A percentile compares a stretch with the other conserved stretches of the same genome.
These are phyloP conservation scores for Agrotis segetum DNA, from an alignment of 2,888 invertebrate genomes.

Conservation along the genomic window DNA sequence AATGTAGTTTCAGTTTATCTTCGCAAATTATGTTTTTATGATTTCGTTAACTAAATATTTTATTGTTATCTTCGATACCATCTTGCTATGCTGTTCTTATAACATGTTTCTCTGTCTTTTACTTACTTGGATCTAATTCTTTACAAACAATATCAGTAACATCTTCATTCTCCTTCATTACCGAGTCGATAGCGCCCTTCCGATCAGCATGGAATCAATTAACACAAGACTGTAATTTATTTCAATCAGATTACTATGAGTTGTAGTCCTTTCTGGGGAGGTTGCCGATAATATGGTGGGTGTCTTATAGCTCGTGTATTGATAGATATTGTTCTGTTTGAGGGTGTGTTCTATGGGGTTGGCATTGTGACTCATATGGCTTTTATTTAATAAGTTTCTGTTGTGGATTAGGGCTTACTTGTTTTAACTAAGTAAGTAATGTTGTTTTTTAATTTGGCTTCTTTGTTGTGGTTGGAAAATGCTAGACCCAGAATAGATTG, in stretches of 20 bases:
- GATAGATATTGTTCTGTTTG: slow-evolving; percentile 30
- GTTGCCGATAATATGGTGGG: slow-evolving; percentile 39
- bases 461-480: too few relatives aligned
- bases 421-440: neutral
- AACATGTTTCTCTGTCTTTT: too few relatives aligned
- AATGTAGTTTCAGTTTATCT: neutral
- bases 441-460: too few relatives aligned
- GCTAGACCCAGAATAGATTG: too few relatives aligned
- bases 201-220: slow-evolving; percentile 77
- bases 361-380: slow-evolving; percentile 21
- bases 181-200: slow-evolving; percentile 61
- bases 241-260: slow-evolving; percentile 75
- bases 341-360: slow-evolving; percentile 40
- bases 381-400: neutral
- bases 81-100: too few relatives aligned
- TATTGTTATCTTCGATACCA: too few relatives aligned
- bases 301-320: slow-evolving; percentile 35
- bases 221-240: slow-evolving; percentile 77
- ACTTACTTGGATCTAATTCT: neutral
- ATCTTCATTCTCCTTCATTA: slow-evolving; percentile 21
- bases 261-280: slow-evolving; percentile 45
- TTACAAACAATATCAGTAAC: slow-evolving; percentile 7
- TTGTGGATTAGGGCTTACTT: neutral
- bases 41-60: neutral
- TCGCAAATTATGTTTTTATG: neutral